Evolutionary conservation across 1,140 invertebrate genomes (phyloP).

Genomic region (Atopsyche davidsoni): DNA sequence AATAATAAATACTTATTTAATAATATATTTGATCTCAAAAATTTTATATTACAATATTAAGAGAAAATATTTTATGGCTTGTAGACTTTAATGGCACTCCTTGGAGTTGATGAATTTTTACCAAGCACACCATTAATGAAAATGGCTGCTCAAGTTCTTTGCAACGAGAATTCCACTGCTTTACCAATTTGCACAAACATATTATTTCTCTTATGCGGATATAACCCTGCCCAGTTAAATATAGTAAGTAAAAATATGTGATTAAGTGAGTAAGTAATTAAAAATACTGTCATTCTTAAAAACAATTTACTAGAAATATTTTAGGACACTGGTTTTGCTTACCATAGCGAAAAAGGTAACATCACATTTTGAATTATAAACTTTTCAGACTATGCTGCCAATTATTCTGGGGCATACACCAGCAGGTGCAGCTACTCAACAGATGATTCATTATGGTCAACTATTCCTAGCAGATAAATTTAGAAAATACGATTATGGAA

Average conservation of each 20-base stretch:
- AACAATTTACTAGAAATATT: not conserved
- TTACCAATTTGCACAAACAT: constrained; percentile 53
- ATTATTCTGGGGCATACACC: constrained; percentile 74
- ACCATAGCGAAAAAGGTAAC: not conserved
- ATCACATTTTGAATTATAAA: not conserved
- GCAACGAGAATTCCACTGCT: constrained; percentile 41
- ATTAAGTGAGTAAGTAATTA: not conserved
- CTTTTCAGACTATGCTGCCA: constrained; percentile 60
- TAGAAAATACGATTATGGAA: constrained; percentile 40
- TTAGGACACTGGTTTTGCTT: not conserved
- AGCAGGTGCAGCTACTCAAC: constrained; percentile 72
- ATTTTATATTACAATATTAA: too few relatives aligned
- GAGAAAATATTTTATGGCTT: too few relatives aligned
- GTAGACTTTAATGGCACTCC: too few relatives aligned
- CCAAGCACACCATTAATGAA: constrained; percentile 46
- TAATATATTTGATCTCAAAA: too few relatives aligned
- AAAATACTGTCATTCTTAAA: not conserved
- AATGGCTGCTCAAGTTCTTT: constrained; percentile 45
- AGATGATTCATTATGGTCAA: constrained; percentile 72
- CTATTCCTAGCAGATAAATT: constrained; percentile 37
- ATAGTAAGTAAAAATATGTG: constrained; percentile 33
- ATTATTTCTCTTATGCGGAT: constrained; percentile 53
- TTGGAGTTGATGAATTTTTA: constrained; percentile 51
- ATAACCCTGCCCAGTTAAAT: constrained; percentile 48
- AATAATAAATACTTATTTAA: too few relatives aligned